Conservation (phyloP, 1,140 invertebrate genomes). For the Sycophila sp. region DNA sequence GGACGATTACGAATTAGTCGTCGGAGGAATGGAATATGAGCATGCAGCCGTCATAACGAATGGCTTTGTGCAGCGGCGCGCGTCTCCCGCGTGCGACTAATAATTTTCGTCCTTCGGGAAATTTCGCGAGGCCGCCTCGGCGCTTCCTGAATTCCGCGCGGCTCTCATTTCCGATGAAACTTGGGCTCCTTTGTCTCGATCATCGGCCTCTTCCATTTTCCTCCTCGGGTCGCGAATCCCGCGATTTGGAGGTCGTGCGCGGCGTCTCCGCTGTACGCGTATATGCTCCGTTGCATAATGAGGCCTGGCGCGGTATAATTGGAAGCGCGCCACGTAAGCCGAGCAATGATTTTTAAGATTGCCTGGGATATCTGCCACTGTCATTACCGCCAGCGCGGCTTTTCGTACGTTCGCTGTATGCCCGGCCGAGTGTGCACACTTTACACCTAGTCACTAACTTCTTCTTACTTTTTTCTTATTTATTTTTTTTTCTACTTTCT, state of each 20-base stretch:
- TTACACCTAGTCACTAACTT: too few relatives aligned
- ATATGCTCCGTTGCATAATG: neutral
- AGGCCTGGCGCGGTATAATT: neutral
- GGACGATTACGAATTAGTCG: neutral
- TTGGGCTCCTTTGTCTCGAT: neutral
- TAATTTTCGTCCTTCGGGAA: slow-evolving; percentile 24
- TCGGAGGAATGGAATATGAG: neutral
- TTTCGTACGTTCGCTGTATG: too few relatives aligned
- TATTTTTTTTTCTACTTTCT: too few relatives aligned
- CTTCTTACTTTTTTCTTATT: too few relatives aligned
- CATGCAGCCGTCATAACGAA: neutral
- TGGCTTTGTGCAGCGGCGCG: neutral
- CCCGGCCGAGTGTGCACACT: too few relatives aligned
- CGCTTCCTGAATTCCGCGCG: slow-evolving; percentile 10
- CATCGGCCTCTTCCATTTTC: too few relatives aligned
- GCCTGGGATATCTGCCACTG: too few relatives aligned
- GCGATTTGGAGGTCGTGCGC: neutral
- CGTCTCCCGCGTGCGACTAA: neutral
- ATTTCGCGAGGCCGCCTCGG: slow-evolving; percentile 4
- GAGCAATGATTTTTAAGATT: too few relatives aligned
- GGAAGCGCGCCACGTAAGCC: neutral
- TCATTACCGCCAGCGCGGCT: too few relatives aligned
- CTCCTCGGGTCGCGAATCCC: too few relatives aligned
- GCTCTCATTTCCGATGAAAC: neutral
- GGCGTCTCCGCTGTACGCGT: too few relatives aligned